These are phyloP conservation scores for Halocynthia aurantium DNA, from an alignment of 23 tunicate genomes.

Conservation along the genomic window DNA sequence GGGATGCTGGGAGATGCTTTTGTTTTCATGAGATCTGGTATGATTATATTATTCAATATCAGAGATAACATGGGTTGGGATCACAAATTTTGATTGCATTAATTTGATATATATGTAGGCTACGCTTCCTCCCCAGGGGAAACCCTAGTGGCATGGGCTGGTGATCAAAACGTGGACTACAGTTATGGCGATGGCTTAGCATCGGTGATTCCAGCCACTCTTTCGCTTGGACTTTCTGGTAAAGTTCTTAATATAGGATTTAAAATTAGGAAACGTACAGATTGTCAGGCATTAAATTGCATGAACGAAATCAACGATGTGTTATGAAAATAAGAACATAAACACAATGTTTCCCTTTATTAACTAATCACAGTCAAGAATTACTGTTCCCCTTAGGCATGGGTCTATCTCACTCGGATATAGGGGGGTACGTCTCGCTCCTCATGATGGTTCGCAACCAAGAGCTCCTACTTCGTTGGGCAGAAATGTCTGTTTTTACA, in stretches of 20 bases:
- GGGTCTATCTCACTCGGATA: slow-evolving; percentile 88
- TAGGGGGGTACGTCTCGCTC: slow-evolving; percentile 88
- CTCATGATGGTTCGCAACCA: slow-evolving; percentile 85
- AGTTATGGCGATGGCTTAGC: slow-evolving; percentile 84
- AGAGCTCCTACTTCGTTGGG: slow-evolving; percentile 86
- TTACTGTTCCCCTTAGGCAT: slow-evolving; percentile 40
- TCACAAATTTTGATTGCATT: background rate
- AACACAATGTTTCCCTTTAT: no score
- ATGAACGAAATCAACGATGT: no score
- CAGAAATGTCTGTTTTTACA: slow-evolving; percentile 82
- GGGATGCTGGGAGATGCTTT: slow-evolving; percentile 46
- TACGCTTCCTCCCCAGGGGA: slow-evolving; percentile 68
- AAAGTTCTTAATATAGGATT: background rate
- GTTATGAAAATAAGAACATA: no score
- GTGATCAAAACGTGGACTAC: slow-evolving; percentile 98
- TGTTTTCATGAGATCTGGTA: slow-evolving; percentile 91
- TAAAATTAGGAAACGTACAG: no score
- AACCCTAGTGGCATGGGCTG: slow-evolving; percentile 87
- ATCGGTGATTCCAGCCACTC: slow-evolving; percentile 91
- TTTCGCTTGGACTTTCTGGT: slow-evolving; percentile 96
- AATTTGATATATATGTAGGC: slow-evolving; percentile 26
- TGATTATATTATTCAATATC: background rate
- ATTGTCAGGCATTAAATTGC: no score
- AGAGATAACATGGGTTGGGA: no score
- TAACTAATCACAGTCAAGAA: no score